A percentile compares a stretch with the other conserved stretches of the same genome.
Evolutionary conservation across 2,113 vertebrate genomes (phyloP).

Genomic region (Nycticryphes semicollaris): DNA sequence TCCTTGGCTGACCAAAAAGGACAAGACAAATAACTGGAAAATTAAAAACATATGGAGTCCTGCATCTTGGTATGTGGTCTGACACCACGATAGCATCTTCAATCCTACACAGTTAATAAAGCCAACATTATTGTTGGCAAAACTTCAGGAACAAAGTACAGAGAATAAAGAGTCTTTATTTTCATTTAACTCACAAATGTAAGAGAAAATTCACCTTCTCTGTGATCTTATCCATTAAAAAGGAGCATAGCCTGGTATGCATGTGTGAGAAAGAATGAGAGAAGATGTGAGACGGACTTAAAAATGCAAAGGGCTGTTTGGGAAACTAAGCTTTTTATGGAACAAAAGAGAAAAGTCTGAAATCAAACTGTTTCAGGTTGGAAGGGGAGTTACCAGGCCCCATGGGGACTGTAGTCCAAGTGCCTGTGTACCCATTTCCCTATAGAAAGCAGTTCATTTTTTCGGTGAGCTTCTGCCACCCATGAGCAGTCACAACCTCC

Average conservation of each 20-base stretch:
- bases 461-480: not conserved
- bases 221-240: not conserved
- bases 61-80: conserved; percentile 36
- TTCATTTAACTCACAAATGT: not conserved
- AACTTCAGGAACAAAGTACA: conserved; percentile 7
- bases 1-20: conserved; percentile 1
- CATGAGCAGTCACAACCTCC: not conserved
- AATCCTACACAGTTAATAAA: not conserved
- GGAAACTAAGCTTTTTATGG: not conserved
- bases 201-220: not conserved
- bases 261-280: not conserved
- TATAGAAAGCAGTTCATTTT: not conserved
- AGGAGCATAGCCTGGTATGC: not conserved
- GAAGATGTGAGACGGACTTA: not conserved
- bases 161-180: not conserved
- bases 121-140: conserved; percentile 23
- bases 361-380: not conserved
- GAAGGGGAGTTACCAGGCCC: not conserved
- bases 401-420: not conserved
- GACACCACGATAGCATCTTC: conserved; percentile 1
- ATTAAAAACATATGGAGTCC: conserved; percentile 25
- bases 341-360: not conserved
- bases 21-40: conserved; percentile 43
- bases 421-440: not conserved
- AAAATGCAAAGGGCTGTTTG: not conserved